phyloP scores from a whole-genome alignment of 92 coral and sea anemone species.

The Blastomussa wellsi region DNA sequence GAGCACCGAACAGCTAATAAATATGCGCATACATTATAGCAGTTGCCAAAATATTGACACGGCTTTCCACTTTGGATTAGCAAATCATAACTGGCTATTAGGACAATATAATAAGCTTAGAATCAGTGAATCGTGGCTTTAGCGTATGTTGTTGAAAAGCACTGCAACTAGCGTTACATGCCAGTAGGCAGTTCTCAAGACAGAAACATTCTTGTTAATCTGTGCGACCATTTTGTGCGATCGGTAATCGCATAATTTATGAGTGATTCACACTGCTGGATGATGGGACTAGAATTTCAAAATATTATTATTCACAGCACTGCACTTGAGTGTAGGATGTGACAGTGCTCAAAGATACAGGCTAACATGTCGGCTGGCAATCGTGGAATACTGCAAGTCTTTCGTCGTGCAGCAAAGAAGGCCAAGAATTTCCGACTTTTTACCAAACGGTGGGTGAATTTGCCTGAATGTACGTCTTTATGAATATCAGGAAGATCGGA shows the following conservation, averaged over 20 bases:
- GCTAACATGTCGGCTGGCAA: conserved; percentile 56
- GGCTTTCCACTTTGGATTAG: conserved; percentile 9
- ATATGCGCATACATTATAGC: conserved; percentile 38
- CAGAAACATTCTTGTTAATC: too few relatives aligned
- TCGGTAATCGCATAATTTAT: conserved; percentile 16
- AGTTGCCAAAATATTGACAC: conserved; percentile 25
- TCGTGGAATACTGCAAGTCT: conserved; percentile 60
- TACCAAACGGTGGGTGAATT: conserved; percentile 65
- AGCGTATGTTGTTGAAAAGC: background rate
- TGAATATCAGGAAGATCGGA: background rate
- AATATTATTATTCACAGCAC: conserved; percentile 20
- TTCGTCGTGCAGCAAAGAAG: conserved; percentile 82
- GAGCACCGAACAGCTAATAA: background rate
- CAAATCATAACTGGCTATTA: conserved; percentile 27
- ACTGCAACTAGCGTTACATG: background rate
- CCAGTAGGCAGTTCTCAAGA: background rate
- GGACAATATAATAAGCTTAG: background rate
- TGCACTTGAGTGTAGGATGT: conserved; percentile 6
- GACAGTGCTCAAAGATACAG: conserved; percentile 2
- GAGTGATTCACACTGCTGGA: background rate
- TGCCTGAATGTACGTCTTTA: background rate
- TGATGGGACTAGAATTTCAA: conserved; percentile 13
- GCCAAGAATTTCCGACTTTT: conserved; percentile 88
- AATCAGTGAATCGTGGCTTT: conserved; percentile 10
- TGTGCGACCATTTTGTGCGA: background rate